Base-by-base conservation (phyloP, 2,888 invertebrate genomes). In the Apodemia mormo region DNA sequence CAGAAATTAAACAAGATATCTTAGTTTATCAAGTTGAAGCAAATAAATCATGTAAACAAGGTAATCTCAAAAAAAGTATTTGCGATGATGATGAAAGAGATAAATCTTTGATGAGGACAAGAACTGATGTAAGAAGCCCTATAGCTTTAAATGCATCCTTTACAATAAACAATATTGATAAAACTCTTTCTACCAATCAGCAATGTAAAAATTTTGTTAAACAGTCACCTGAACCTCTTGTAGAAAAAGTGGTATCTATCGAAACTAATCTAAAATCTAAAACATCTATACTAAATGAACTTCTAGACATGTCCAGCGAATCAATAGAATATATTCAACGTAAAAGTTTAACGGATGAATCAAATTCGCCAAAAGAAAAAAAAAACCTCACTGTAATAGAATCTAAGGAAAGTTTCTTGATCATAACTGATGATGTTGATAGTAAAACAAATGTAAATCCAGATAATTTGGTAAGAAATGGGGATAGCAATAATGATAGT, bases 261-360 rank as follows among this genome's bases (percentile, higher is more conserved):
- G 49, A 67, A 52, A 68, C 65, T 66, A 71, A 61, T 45, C 30
- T 71, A 29, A 71, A 76, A 71, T 56, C 70, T 0, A 79, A 79
- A 64, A 78, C 79, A n/a, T 82, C 84, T 1, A 76, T 85, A 22
- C 72, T 87, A 0, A 76, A 81, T 69, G 79, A 83, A 65, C 79
- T 89, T 29, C 76, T 88, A 10, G 84, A 87, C 69, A 86, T 87
- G 87, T 85, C 88, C 0, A 78, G 76, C 8, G 66, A 76, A 14
- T 69, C 69, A 3, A 71, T 74, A 2, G 29, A 56, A 56, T 66
- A 68, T 14, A 69, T 64, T 12, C 61, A 64, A 64, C 33, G 12
- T 7, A 7, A 64, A 14, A 64, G 61, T 14, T 22, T 54, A 54
- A 22, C 0, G 2, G 1, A 64, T 64, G 2, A 64, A 49, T 10